Percentiles rank a stretch among this genome's conserved stretches.
These are phyloP conservation scores for Leucoraja erinaceus DNA, from an alignment of 2,113 vertebrate species.

Conservation along the genomic window DNA sequence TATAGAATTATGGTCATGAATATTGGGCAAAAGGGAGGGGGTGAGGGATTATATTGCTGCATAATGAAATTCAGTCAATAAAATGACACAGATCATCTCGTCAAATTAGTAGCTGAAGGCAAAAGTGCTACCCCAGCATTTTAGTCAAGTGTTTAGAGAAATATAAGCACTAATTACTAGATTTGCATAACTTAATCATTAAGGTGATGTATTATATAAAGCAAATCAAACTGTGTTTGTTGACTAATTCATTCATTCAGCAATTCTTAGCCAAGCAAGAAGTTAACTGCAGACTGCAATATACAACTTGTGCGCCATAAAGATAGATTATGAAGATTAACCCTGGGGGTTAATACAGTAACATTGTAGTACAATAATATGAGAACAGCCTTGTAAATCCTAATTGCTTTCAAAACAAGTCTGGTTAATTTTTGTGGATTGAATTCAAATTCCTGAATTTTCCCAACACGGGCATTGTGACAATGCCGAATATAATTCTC, in stretches of 20 bases:
- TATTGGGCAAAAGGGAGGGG: constrained; percentile 59
- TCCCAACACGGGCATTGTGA: background rate
- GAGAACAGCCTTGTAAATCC: background rate
- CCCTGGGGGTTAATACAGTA: background rate
- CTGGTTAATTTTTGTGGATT: background rate
- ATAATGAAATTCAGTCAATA: constrained; percentile 61
- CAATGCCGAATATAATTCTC: background rate
- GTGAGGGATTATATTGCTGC: constrained; percentile 58
- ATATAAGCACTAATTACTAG: constrained; percentile 63
- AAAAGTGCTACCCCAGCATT: constrained; percentile 46
- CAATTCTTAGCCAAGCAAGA: constrained; percentile 53
- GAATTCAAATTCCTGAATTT: background rate
- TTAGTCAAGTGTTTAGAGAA: constrained; percentile 63
- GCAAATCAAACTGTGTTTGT: constrained; percentile 45
- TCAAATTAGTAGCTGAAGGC: constrained; percentile 62
- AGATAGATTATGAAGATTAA: constrained; percentile 32
- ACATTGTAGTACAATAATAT: background rate
- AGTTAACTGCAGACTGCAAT: constrained; percentile 46
- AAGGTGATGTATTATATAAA: constrained; percentile 67
- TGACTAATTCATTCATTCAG: constrained; percentile 51
- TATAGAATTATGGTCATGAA: constrained; percentile 52
- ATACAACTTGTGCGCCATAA: constrained; percentile 43
- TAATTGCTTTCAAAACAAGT: background rate
- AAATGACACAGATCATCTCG: constrained; percentile 68
- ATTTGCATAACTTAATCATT: constrained; percentile 71